Conservation (phyloP, 2,113 vertebrate species). For the Saccopteryx leptura region DNA sequence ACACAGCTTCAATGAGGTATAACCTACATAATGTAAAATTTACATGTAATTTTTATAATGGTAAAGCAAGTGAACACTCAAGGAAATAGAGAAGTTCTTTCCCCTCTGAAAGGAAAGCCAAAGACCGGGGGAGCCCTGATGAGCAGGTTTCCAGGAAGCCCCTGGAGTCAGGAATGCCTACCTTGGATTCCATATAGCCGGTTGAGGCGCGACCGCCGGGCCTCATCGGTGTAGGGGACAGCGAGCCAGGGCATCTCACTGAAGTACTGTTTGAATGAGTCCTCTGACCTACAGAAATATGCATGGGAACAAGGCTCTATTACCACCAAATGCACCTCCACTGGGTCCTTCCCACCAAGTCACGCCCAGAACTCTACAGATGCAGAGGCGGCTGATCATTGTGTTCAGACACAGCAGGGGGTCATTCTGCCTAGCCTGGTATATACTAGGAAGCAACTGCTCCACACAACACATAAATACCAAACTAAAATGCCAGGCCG, state of each 20-base stretch:
- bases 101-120: constrained; percentile 14
- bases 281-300: constrained; percentile 93
- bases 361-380: neutral
- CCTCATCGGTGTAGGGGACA: constrained; percentile 95
- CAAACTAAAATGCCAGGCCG: neutral
- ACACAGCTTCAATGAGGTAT: constrained; percentile 42
- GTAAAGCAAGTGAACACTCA: constrained; percentile 45
- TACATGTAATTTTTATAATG: constrained; percentile 72
- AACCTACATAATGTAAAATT: constrained; percentile 38
- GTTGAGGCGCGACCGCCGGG: constrained; percentile 96
- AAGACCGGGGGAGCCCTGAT: neutral
- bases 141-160: neutral
- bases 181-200: constrained; percentile 99
- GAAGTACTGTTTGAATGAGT: constrained; percentile 99
- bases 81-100: neutral
- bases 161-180: constrained; percentile 39
- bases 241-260: constrained; percentile 99
- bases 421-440: neutral
- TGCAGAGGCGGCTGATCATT: rapidly evolving
- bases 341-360: neutral
- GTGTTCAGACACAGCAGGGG: neutral
- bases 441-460: neutral
- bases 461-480: neutral
- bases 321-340: rapidly evolving
- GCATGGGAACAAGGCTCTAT: neutral